These are phyloP conservation scores for Phainopepla nitens DNA, from an alignment of 2,113 vertebrate genomes.

Conservation along the genomic window DNA sequence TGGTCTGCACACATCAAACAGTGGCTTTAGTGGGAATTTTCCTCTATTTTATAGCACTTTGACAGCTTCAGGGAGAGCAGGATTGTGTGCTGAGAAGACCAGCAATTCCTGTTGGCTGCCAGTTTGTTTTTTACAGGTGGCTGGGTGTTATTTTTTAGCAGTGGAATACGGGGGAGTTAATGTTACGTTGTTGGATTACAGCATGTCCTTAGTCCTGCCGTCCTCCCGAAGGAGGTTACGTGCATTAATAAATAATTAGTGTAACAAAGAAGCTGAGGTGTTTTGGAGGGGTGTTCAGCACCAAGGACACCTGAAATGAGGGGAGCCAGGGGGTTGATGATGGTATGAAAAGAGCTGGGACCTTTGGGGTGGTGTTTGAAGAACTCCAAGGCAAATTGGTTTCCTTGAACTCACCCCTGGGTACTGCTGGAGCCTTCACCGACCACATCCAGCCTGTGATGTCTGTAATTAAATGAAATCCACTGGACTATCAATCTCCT, in stretches of 20 bases:
- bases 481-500: not conserved
- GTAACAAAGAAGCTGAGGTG: not conserved
- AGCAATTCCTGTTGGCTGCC: not conserved
- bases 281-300: not conserved
- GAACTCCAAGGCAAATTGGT: not conserved
- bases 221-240: not conserved
- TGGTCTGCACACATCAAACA: not conserved
- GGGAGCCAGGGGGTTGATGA: rapidly evolving
- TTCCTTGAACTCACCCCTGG: not conserved
- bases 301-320: not conserved
- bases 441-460: not conserved
- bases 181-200: rapidly evolving
- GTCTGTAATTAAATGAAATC: not conserved
- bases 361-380: not conserved
- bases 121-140: not conserved
- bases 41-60: not conserved
- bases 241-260: not conserved
- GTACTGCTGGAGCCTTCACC: not conserved
- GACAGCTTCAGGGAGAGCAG: not conserved
- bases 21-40: not conserved
- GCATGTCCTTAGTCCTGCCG: not conserved
- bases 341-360: not conserved
- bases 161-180: rapidly evolving
- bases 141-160: not conserved
- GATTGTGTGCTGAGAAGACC: not conserved